Evolutionary conservation across 2,888 invertebrate species (phyloP).

Genomic region (Epinotia bilunana): DNA sequence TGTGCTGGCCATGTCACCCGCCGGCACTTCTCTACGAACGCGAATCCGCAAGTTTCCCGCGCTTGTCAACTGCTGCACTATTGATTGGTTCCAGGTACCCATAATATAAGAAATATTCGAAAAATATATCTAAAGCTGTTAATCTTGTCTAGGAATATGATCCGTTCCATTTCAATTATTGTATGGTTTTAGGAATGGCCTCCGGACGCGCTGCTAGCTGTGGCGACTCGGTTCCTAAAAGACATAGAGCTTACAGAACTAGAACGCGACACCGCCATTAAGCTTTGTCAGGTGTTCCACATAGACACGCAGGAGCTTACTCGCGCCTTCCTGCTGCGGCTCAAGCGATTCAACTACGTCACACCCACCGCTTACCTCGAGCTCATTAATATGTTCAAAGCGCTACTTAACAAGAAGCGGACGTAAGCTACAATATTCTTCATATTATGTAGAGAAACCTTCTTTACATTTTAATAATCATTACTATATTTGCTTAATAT

Average conservation of each 20-base stretch:
- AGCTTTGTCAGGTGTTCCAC: slow-evolving; percentile 96
- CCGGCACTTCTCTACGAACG: slow-evolving; percentile 92
- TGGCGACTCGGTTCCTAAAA: slow-evolving; percentile 92
- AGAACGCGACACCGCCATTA: slow-evolving; percentile 91
- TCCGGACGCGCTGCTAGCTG: slow-evolving; percentile 94
- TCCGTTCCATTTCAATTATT: background rate
- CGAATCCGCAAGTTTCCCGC: slow-evolving; percentile 96
- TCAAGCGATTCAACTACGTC: slow-evolving; percentile 93
- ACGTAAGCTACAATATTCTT: slow-evolving; percentile 76
- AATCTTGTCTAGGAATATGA: background rate
- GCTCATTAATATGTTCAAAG: slow-evolving; percentile 95
- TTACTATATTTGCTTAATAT: background rate
- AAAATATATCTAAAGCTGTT: too few relatives aligned
- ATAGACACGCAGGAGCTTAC: slow-evolving; percentile 91
- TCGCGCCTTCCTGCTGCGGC: slow-evolving; percentile 81
- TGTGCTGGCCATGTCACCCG: slow-evolving; percentile 95
- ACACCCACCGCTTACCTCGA: slow-evolving; percentile 97
- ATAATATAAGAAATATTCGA: too few relatives aligned
- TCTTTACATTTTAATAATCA: background rate
- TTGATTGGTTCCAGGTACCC: slow-evolving; percentile 95
- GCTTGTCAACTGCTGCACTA: slow-evolving; percentile 97
- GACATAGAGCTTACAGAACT: slow-evolving; percentile 90
- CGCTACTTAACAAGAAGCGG: slow-evolving; percentile 90
- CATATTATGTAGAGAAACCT: too few relatives aligned
- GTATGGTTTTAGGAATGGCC: slow-evolving; percentile 92